These are phyloP conservation scores for Chelon labrosus DNA, from an alignment of 2,797 vertebrate genomes.

Conservation along the genomic window DNA sequence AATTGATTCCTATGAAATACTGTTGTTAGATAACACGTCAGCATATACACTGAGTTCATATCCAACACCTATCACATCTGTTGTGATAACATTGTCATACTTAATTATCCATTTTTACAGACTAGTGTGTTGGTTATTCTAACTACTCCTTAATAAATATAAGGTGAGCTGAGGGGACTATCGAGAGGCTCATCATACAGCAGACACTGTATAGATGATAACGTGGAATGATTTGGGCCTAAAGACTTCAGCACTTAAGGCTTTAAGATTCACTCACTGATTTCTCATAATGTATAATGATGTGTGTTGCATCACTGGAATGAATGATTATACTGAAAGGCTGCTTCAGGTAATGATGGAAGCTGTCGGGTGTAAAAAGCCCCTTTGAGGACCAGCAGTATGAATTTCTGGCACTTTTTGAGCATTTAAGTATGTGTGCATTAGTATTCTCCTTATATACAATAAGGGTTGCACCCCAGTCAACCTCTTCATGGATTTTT, in stretches of 20 bases:
- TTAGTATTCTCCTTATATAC: conserved; percentile 17
- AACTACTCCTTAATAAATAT: neutral
- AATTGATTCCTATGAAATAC: neutral
- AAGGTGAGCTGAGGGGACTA: conserved; percentile 9
- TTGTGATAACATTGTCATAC: conserved; percentile 2
- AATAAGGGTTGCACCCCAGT: conserved; percentile 8
- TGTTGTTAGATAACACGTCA: neutral
- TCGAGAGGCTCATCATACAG: neutral
- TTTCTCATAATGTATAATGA: neutral
- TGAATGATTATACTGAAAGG: neutral
- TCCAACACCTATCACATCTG: neutral
- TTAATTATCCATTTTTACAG: neutral
- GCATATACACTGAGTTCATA: neutral
- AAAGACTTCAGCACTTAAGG: conserved; percentile 6
- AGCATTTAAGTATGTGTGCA: conserved; percentile 2
- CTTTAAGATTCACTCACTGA: conserved; percentile 1
- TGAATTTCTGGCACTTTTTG: conserved; percentile 3
- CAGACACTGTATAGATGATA: conserved; percentile 10
- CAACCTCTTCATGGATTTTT: neutral
- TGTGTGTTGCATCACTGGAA: neutral
- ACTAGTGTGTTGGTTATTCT: no score
- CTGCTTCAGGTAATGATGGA: neutral
- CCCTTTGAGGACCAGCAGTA: neutral
- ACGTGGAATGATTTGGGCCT: neutral
- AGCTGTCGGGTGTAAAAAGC: conserved; percentile 11